Evolutionary conservation across 2,113 vertebrate species (phyloP).

Genomic region (Neogobius melanostomus): DNA sequence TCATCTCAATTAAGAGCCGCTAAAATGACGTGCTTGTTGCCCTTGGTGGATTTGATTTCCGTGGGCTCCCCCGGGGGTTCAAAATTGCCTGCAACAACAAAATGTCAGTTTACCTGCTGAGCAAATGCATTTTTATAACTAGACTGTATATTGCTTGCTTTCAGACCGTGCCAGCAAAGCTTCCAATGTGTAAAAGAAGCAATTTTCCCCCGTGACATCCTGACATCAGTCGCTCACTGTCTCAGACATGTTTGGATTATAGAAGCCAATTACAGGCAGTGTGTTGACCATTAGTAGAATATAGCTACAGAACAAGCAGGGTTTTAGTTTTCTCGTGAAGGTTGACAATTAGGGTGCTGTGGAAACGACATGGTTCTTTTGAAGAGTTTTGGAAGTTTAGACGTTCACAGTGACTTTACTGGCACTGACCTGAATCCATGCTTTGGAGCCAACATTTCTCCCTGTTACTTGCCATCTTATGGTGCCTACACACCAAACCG

Average conservation of each 20-base stretch:
- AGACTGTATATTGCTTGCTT: neutral
- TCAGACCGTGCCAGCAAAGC: neutral
- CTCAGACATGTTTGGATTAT: constrained; percentile 15
- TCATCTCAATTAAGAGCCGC: constrained; percentile 24
- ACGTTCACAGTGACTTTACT: neutral
- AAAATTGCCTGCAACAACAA: neutral
- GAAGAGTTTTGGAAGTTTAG: neutral
- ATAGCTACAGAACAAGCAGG: constrained; percentile 3
- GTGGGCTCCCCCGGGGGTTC: neutral
- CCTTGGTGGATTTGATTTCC: neutral
- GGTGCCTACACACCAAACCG: too few relatives aligned
- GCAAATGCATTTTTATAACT: constrained; percentile 17
- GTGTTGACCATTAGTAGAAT: constrained; percentile 15
- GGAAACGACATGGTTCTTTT: neutral
- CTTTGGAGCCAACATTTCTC: too few relatives aligned
- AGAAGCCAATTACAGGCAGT: constrained; percentile 23
- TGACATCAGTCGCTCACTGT: constrained; percentile 15
- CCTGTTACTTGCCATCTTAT: too few relatives aligned
- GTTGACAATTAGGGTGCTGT: neutral
- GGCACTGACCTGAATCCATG: neutral
- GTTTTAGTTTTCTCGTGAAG: constrained; percentile 11
- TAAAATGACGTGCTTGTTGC: constrained; percentile 12
- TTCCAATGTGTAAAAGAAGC: constrained; percentile 17
- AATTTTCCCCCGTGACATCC: constrained; percentile 16
- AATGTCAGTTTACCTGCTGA: constrained; percentile 16